phyloP scores from a whole-genome alignment of 2,888 invertebrate genomes.

The Perizoma flavofasciatum region DNA sequence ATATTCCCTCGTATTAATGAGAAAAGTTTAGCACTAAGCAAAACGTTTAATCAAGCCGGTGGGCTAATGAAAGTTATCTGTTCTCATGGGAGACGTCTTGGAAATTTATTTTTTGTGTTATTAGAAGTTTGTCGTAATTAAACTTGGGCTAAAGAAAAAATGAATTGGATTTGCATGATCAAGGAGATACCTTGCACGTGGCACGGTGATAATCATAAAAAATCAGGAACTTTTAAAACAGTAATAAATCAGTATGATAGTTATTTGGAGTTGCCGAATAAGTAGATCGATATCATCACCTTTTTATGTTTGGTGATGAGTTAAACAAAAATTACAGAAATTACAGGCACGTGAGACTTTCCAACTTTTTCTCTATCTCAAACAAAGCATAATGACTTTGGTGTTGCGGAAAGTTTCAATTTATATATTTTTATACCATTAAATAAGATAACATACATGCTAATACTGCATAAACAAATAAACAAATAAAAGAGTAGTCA shows the following conservation, averaged over 20 bases:
- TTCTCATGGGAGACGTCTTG: slow-evolving; percentile 37
- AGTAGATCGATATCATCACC: too few relatives aligned
- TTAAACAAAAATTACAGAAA: too few relatives aligned
- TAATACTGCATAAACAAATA: too few relatives aligned
- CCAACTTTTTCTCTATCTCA: too few relatives aligned
- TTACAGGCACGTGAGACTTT: too few relatives aligned
- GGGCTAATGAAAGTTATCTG: slow-evolving; percentile 47
- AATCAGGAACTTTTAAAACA: slow-evolving; percentile 48
- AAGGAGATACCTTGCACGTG: slow-evolving; percentile 5
- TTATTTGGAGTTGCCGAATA: too few relatives aligned
- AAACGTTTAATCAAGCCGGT: slow-evolving; percentile 46
- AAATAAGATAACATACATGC: too few relatives aligned
- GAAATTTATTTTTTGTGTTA: slow-evolving; percentile 37
- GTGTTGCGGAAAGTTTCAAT: not conserved
- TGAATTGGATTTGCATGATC: slow-evolving; percentile 52
- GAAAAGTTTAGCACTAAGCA: slow-evolving; percentile 42
- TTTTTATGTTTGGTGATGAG: too few relatives aligned
- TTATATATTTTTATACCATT: too few relatives aligned
- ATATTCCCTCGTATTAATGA: slow-evolving; percentile 39
- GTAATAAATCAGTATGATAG: too few relatives aligned
- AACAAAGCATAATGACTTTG: not conserved
- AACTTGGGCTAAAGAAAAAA: slow-evolving; percentile 38
- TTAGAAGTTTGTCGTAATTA: slow-evolving; percentile 41
- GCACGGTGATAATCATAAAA: slow-evolving; percentile 42
- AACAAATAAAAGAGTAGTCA: too few relatives aligned